These are phyloP conservation scores for Macrobrachium nipponense DNA, from an alignment of 1,140 invertebrate species.

Conservation along the genomic window DNA sequence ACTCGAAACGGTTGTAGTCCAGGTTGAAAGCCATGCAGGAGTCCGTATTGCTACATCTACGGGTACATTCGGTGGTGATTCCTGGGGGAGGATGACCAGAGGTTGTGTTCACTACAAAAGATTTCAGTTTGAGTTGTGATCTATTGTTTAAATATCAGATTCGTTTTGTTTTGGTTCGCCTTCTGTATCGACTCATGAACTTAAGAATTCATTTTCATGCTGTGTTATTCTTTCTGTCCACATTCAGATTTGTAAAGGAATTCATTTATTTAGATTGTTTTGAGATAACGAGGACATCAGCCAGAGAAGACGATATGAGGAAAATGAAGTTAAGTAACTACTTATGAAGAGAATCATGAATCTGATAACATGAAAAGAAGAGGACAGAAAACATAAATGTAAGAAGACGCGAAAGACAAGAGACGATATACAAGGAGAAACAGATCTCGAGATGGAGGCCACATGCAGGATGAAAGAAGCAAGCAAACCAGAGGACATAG, in stretches of 20 bases:
- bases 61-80: conserved; percentile 68
- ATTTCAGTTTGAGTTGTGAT: neutral
- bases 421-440: neutral
- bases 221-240: too few species aligned
- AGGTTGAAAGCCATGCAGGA: conserved; percentile 70
- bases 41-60: conserved; percentile 67
- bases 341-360: neutral
- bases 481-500: neutral
- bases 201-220: too few species aligned
- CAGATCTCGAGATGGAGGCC: neutral
- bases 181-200: too few species aligned
- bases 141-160: neutral
- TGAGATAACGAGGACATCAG: neutral
- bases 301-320: neutral
- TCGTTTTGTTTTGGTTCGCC: neutral
- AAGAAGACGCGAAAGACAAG: neutral
- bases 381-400: neutral
- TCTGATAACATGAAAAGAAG: neutral
- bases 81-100: conserved; percentile 57
- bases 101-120: neutral
- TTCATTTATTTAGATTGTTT: neutral
- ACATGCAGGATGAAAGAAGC: neutral
- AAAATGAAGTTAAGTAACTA: neutral
- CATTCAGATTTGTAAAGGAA: too few species aligned
- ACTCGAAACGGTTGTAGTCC: conserved; percentile 70